These are phyloP conservation scores for Pedionomus torquatus DNA, from an alignment of 2,113 vertebrate genomes.

Conservation along the genomic window DNA sequence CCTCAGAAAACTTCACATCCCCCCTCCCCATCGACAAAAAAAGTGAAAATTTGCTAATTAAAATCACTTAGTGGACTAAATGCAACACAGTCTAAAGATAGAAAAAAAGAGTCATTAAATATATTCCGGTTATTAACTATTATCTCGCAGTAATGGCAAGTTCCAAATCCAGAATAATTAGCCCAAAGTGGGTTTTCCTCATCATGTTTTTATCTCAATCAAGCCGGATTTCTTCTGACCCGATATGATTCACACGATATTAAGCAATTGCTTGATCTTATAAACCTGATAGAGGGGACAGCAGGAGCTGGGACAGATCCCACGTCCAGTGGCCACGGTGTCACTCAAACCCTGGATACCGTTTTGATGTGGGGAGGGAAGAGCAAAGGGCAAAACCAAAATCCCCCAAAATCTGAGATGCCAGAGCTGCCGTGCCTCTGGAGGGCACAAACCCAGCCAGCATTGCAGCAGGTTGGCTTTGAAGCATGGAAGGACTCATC, in stretches of 20 bases:
- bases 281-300: not conserved
- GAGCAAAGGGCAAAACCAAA: not conserved
- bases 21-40: not conserved
- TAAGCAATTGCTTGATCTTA: not conserved
- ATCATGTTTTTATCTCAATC: not conserved
- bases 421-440: not conserved
- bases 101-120: not conserved
- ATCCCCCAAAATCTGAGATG: not conserved
- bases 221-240: not conserved
- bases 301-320: not conserved
- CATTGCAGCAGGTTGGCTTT: not conserved
- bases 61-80: not conserved
- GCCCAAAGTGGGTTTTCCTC: not conserved
- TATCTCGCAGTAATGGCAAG: not conserved
- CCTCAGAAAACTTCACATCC: not conserved
- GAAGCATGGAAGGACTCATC: not conserved
- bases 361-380: not conserved
- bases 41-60: slow-evolving; percentile 9
- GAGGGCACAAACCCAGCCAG: not conserved
- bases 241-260: fast-evolving
- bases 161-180: slow-evolving; percentile 4
- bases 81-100: not conserved
- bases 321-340: not conserved
- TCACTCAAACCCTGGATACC: fast-evolving
- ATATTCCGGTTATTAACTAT: not conserved